A percentile compares a stretch with the other conserved stretches of the same genome.
phyloP scores from a whole-genome alignment of 2,113 vertebrate species.

The Eurypyga helias region DNA sequence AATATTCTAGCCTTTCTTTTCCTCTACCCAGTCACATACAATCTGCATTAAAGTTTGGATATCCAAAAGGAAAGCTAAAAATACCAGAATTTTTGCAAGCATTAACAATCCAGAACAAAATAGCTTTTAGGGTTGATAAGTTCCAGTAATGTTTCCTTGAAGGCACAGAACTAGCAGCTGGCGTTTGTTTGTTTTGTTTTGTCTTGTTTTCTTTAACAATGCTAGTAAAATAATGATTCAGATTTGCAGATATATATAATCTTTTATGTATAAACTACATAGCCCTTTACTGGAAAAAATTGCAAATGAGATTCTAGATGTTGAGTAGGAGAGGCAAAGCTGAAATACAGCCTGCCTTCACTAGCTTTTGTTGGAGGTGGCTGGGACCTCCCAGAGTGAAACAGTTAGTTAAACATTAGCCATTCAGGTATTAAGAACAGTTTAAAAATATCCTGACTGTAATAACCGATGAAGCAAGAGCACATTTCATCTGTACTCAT shows the following conservation, averaged over 20 bases:
- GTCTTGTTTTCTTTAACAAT: neutral
- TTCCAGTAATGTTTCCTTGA: neutral
- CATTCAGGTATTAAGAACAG: neutral
- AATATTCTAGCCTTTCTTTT: neutral
- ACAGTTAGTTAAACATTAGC: conserved; percentile 48
- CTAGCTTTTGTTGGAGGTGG: conserved; percentile 7
- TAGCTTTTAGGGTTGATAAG: neutral
- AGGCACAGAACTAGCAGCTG: neutral
- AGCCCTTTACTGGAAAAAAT: neutral
- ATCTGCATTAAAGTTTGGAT: neutral
- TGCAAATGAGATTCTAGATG: neutral
- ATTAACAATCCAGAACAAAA: neutral
- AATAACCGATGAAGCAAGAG: conserved; percentile 26
- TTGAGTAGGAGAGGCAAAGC: neutral
- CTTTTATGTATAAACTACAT: neutral
- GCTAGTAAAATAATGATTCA: neutral
- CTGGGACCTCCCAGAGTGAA: neutral
- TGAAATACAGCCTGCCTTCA: neutral
- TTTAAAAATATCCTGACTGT: conserved; percentile 46
- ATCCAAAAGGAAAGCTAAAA: neutral
- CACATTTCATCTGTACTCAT: neutral
- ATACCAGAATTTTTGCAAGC: neutral
- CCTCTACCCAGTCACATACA: neutral
- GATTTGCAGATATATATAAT: neutral
- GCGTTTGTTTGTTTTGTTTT: neutral